Conservation (phyloP, 2,113 vertebrate species). For the Ophiodon elongatus region DNA sequence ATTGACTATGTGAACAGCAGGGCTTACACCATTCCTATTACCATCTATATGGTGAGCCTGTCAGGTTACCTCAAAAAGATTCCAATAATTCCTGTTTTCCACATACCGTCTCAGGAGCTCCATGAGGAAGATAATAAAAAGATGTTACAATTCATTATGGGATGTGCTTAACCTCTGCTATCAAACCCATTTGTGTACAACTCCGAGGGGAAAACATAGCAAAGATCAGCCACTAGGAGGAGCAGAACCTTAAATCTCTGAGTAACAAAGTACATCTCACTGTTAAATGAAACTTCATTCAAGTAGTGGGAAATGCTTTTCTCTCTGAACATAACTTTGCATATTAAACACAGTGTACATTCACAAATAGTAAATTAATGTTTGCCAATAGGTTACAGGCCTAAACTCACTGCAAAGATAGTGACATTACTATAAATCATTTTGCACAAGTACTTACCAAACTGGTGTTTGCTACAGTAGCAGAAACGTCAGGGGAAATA, state of each 20-base stretch:
- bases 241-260: slow-evolving; percentile 73
- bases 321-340: slow-evolving; percentile 10
- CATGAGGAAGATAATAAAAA: slow-evolving; percentile 50
- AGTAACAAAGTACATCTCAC: slow-evolving; percentile 55
- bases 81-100: slow-evolving; percentile 53
- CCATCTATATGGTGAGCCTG: slow-evolving; percentile 61
- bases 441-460: slow-evolving; percentile 22
- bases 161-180: slow-evolving; percentile 68
- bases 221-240: slow-evolving; percentile 82
- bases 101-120: slow-evolving; percentile 16
- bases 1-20: slow-evolving; percentile 78
- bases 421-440: slow-evolving; percentile 22
- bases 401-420: slow-evolving; percentile 12
- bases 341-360: slow-evolving; percentile 9
- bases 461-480: slow-evolving; percentile 14
- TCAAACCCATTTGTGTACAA: slow-evolving; percentile 67
- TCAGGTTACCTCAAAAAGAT: slow-evolving; percentile 69
- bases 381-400: background rate
- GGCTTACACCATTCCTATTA: slow-evolving; percentile 68
- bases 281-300: slow-evolving; percentile 43
- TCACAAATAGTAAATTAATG: slow-evolving; percentile 3
- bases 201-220: slow-evolving; percentile 59
- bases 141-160: slow-evolving; percentile 57
- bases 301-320: background rate
- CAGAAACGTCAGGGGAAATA: slow-evolving; percentile 38